Conservation (phyloP, 1,140 invertebrate species). For the Hylaeus volcanicus region DNA sequence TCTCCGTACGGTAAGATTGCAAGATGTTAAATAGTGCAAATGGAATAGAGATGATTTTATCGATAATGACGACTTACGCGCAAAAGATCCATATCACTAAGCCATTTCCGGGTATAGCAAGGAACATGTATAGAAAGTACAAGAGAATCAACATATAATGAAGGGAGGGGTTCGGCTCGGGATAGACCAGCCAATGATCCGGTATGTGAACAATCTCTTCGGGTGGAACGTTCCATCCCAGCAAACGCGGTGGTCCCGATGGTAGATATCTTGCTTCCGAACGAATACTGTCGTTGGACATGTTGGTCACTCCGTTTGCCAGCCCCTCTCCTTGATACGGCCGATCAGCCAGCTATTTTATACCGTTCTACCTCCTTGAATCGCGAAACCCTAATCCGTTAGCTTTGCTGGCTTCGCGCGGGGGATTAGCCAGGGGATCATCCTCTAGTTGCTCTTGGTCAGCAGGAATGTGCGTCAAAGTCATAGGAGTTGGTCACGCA, state of each 20-base stretch:
- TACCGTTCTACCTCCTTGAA: slow-evolving; percentile 45
- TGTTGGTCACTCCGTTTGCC: slow-evolving; percentile 68
- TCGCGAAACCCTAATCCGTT: slow-evolving; percentile 58
- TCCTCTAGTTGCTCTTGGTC: slow-evolving; percentile 72
- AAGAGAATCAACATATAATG: slow-evolving; percentile 91
- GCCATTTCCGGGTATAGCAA: slow-evolving; percentile 91
- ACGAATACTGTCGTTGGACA: slow-evolving; percentile 73
- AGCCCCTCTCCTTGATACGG: slow-evolving; percentile 70
- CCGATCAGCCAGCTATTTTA: slow-evolving; percentile 38
- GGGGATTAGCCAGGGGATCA: slow-evolving; percentile 73
- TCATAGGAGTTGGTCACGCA: slow-evolving; percentile 65
- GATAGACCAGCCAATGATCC: slow-evolving; percentile 90
- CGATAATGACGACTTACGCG: slow-evolving; percentile 82
- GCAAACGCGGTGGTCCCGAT: slow-evolving; percentile 80
- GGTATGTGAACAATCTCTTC: slow-evolving; percentile 89
- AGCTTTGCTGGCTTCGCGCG: slow-evolving; percentile 73
- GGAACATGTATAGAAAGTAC: slow-evolving; percentile 90
- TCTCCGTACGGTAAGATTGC: no score
- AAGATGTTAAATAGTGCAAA: no score
- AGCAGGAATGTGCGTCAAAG: slow-evolving; percentile 72
- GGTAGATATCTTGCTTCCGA: slow-evolving; percentile 76
- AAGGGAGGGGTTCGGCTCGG: slow-evolving; percentile 89
- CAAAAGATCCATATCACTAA: slow-evolving; percentile 94
- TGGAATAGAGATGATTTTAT: background rate
- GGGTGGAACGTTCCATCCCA: slow-evolving; percentile 89